Evolutionary conservation across 2,888 invertebrate species (phyloP), one percentile per base, ranked within the genome.

Genomic region (Dorcus parallelipipedus): DNA sequence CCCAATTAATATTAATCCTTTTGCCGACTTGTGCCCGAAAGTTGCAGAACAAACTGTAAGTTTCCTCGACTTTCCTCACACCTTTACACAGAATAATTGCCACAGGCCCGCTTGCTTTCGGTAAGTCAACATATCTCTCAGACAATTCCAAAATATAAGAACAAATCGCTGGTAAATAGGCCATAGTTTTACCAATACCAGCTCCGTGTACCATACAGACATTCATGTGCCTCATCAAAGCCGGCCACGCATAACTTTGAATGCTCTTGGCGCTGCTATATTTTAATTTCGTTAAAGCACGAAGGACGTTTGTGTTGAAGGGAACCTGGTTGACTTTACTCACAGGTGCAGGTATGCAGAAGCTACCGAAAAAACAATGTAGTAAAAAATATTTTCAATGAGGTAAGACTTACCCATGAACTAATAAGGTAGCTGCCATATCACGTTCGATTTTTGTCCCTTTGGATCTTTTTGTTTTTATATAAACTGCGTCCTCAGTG

Each of bases 171-270:
- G 89, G 84, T 26, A 89, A 71, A 71, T 89, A 91, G 0, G 87
- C 86, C 68, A 87, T 75, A 0, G 91, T 89, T 78, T 91, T 90
- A 0, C 90, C 90, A 52, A 85, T 82, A 9, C 76, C 75, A 0
- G 78, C 70, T 0, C 84, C 80, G 59, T 86, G 83, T 1, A 92
- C 79, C 59, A 88, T 81, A 52, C 88, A 82, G 1, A 88, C 77
- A 62, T 88, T 86, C 49, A 85, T 81, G 0, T 86, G 86, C 40
- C 87, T 80, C 43, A 86, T 76, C 47, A 91, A 80, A 2, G 86
- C 84, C 0, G 86, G 84, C 91, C 91, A 92, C 0, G 85, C 81
- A 53, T 87, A 86, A 0, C 84, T 82, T 69, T 93, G 91, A 38
- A 89, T 78, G 42, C 80, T 79, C 71, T 79, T 81, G 0, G 85